Conservation (phyloP, 1,140 invertebrate genomes). For the Lepidostoma basale region DNA sequence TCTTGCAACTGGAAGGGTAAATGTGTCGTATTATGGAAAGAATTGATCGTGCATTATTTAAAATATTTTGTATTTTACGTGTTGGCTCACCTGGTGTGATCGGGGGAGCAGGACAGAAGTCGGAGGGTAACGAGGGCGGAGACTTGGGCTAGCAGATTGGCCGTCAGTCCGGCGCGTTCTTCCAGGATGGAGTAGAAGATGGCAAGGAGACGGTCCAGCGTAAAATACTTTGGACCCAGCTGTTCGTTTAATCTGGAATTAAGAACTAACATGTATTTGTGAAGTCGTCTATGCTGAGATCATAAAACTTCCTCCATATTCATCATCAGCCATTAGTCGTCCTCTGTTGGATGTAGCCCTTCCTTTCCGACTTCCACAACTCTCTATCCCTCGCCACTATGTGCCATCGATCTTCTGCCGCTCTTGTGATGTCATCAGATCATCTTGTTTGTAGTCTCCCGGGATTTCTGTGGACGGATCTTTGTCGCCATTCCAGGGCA, state of each 20-base stretch:
- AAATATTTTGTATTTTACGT: not conserved
- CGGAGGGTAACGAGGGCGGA: conserved; percentile 76
- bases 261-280: too few relatives aligned
- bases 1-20: conserved; percentile 45
- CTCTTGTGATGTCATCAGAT: too few relatives aligned
- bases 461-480: too few relatives aligned
- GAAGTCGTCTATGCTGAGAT: too few relatives aligned
- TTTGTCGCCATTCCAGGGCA: too few relatives aligned
- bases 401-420: too few relatives aligned
- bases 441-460: too few relatives aligned
- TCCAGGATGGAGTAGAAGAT: conserved; percentile 92
- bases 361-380: too few relatives aligned
- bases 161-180: conserved; percentile 82
- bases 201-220: conserved; percentile 81
- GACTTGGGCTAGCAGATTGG: conserved; percentile 80
- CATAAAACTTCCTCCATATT: too few relatives aligned
- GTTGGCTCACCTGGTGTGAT: conserved; percentile 63
- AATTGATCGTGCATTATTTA: conserved; percentile 51
- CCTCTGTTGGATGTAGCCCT: too few relatives aligned
- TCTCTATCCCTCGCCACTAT: too few relatives aligned
- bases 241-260: conserved; percentile 63
- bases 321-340: too few relatives aligned
- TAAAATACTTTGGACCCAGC: conserved; percentile 81
- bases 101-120: conserved; percentile 67
- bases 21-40: not conserved